These are phyloP conservation scores for Masnerella sp. DNA, from an alignment of 2,888 invertebrate genomes.

Conservation along the genomic window DNA sequence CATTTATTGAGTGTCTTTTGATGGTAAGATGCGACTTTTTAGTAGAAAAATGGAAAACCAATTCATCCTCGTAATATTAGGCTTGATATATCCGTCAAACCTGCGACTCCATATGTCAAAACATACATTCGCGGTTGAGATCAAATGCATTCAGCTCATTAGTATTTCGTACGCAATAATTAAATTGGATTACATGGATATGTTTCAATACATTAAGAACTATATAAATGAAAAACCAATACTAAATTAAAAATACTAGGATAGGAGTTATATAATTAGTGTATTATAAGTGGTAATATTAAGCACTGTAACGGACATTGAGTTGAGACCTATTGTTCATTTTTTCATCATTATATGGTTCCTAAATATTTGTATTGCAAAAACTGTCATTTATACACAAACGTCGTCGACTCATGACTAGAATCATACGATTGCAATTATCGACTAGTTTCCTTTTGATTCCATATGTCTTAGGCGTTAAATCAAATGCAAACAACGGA, in stretches of 20 bases:
- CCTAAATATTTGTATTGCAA: constrained; percentile 55
- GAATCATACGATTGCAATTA: constrained; percentile 14
- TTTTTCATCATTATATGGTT: constrained; percentile 50
- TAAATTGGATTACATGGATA: constrained; percentile 52
- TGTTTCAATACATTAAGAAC: constrained; percentile 50
- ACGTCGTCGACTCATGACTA: constrained; percentile 31
- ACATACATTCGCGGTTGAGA: constrained; percentile 3
- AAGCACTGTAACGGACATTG: constrained; percentile 57
- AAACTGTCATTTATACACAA: constrained; percentile 37
- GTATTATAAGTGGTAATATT: constrained; percentile 52
- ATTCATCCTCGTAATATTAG: background rate
- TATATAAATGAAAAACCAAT: constrained; percentile 46
- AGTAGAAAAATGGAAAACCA: constrained; percentile 15
- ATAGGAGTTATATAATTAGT: constrained; percentile 50
- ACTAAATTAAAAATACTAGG: constrained; percentile 47
- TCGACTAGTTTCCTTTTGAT: constrained; percentile 32
- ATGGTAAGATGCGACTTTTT: background rate
- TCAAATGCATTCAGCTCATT: constrained; percentile 33
- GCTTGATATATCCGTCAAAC: constrained; percentile 1
- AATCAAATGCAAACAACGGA: background rate
- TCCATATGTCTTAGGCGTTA: background rate
- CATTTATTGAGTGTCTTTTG: background rate
- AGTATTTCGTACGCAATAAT: constrained; percentile 38
- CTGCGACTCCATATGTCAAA: background rate
- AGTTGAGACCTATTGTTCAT: constrained; percentile 56